These are phyloP conservation scores for Polyommatus icarus DNA, from an alignment of 2,888 invertebrate genomes.

Conservation along the genomic window DNA sequence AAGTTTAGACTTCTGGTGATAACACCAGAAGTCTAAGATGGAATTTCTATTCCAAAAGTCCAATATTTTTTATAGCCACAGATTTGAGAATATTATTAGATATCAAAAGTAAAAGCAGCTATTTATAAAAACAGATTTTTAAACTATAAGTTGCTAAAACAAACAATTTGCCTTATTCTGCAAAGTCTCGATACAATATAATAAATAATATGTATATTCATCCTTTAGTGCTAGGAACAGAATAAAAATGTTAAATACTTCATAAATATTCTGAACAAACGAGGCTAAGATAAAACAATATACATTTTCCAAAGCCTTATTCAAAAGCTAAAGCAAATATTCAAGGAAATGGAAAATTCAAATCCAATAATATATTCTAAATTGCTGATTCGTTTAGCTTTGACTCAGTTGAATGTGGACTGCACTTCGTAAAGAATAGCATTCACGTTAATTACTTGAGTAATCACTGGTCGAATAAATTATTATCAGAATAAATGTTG, in stretches of 20 bases:
- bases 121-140: too few species aligned
- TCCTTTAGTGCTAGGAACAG: background rate
- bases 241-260: background rate
- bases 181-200: background rate
- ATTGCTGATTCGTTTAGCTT: slow-evolving; percentile 29
- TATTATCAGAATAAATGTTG: background rate
- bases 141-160: too few species aligned
- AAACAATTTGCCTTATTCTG: too few species aligned
- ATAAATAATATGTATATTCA: background rate
- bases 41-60: too few species aligned
- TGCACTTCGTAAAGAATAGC: background rate
- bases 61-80: too few species aligned
- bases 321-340: background rate
- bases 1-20: too few species aligned
- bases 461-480: background rate
- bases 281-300: background rate
- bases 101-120: too few species aligned
- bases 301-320: slow-evolving; percentile 13
- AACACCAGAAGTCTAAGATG: too few species aligned
- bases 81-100: too few species aligned
- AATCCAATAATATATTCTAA: slow-evolving; percentile 21
- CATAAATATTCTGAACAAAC: background rate
- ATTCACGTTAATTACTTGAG: background rate
- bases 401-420: slow-evolving; percentile 11
- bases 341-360: slow-evolving; percentile 23